These are phyloP conservation scores for Bombus superbus DNA, from an alignment of 1,140 invertebrate species.

Conservation along the genomic window DNA sequence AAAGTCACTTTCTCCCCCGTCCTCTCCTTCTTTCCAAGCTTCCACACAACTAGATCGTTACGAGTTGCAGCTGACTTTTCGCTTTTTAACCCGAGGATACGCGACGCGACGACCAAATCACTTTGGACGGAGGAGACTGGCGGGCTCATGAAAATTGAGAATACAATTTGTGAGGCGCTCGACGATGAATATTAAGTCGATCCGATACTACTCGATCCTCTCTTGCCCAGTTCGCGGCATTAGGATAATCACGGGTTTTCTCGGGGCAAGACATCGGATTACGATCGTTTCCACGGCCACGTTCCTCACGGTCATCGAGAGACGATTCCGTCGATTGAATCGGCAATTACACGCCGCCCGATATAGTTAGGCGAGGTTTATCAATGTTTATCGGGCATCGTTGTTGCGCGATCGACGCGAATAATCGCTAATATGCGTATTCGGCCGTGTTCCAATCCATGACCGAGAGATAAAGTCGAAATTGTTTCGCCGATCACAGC, in stretches of 20 bases:
- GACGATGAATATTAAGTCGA: constrained; percentile 51
- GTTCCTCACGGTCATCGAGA: not conserved
- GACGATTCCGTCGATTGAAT: not conserved
- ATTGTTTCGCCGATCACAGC: constrained; percentile 4
- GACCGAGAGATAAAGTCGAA: constrained; percentile 23
- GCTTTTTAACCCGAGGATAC: not conserved
- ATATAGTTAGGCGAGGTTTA: not conserved
- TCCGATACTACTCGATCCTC: constrained; percentile 12
- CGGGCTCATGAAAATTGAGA: constrained; percentile 60
- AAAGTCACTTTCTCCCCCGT: not conserved
- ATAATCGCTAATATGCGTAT: constrained; percentile 28
- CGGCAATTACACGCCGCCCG: not conserved
- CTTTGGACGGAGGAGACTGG: not conserved
- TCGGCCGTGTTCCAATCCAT: not conserved
- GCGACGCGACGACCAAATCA: not conserved
- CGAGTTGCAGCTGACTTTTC: not conserved
- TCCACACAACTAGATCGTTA: not conserved
- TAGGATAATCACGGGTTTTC: constrained; percentile 54
- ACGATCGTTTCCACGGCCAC: not conserved
- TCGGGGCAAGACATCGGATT: not conserved
- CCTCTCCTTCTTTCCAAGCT: not conserved
- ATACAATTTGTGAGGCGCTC: constrained; percentile 58
- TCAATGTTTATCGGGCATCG: constrained; percentile 26
- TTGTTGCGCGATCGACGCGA: constrained; percentile 18
- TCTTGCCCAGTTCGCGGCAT: constrained; percentile 4